These are phyloP conservation scores for Nezara viridula DNA, from an alignment of 2,888 invertebrate genomes.

Conservation along the genomic window DNA sequence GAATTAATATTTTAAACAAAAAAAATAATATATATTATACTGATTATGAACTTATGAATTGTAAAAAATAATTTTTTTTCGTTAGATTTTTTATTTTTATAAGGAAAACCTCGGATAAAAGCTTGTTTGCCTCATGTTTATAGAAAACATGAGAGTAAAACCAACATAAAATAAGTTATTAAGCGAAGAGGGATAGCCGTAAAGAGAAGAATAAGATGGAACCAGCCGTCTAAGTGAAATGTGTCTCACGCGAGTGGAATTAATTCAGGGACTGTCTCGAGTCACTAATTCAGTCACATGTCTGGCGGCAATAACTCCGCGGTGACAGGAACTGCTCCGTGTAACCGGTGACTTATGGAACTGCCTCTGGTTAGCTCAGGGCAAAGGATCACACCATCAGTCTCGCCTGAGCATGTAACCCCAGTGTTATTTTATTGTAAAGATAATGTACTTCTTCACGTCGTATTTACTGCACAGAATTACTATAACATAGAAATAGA, in stretches of 20 bases:
- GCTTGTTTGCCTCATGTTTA: no score
- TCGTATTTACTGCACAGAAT: neutral
- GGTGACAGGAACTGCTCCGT: constrained; percentile 31
- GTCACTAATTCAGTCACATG: constrained; percentile 49
- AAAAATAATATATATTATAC: no score
- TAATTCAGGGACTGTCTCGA: constrained; percentile 28
- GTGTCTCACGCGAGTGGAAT: constrained; percentile 43
- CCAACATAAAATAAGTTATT: constrained; percentile 17
- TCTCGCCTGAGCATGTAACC: neutral
- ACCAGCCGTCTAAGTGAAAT: neutral
- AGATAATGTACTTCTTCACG: neutral
- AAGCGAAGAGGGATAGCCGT: neutral
- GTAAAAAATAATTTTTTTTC: no score
- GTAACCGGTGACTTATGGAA: constrained; percentile 46
- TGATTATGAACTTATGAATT: no score
- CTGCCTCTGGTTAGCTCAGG: constrained; percentile 22
- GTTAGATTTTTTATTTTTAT: no score
- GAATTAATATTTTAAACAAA: no score
- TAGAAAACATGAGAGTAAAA: neutral
- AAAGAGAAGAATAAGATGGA: constrained; percentile 7
- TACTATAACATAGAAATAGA: no score
- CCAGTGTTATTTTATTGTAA: neutral
- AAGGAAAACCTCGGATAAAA: no score
- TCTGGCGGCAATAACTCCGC: constrained; percentile 27
- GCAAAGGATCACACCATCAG: constrained; percentile 12